Evolutionary conservation across 2,888 invertebrate species (phyloP), one percentile per base, ranked within the genome.

Genomic region (Xylocampa areola): DNA sequence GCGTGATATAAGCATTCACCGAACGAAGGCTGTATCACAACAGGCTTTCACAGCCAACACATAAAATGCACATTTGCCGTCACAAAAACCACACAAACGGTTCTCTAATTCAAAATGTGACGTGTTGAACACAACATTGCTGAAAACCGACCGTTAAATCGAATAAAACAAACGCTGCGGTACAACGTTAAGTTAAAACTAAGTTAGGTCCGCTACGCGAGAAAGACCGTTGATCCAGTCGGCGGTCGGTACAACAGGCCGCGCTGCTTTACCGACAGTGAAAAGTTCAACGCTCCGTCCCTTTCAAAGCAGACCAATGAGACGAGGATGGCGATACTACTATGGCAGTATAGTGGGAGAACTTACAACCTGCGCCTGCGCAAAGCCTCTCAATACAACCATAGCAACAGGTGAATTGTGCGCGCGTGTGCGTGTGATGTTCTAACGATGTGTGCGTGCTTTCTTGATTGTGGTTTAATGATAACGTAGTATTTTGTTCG

Each of bases 211-310:
- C 86, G 88, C 88, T 89, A 87, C 82, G 85, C 84, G 84, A 88
- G 87, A 89, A 91, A 91, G 92, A 94, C 94, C 94, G 94, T 94
- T 94, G 94, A 91, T 92, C 92, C 90, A 91, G 88, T 90, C 90
- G 86, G 77, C 77, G 55, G 90, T 92, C 91, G 92, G 85, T 88
- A 89, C 82, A 88, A 81, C 91, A 89, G 91, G 60, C 78, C 43
- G 71, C 62, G 73, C 91, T 85, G 87, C 81, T 89, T 92, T 91
- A 88, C 88, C 92, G 90, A 91, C 89, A 73, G 70, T 70, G 67
- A 76, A 75, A 75, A 73, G 74, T 72, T 73, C 64, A 68, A 68
- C 62, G 64, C 60, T 60, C 73, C 62, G 57, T 87, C 91, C 77
- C 89, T 62, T 62, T 89, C 83, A 61, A 47, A 55, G 69, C 10